A percentile compares a stretch with the other conserved stretches of the same genome.
Conservation (phyloP, 1,140 invertebrate species). For the Hypothenemus hampei region DNA sequence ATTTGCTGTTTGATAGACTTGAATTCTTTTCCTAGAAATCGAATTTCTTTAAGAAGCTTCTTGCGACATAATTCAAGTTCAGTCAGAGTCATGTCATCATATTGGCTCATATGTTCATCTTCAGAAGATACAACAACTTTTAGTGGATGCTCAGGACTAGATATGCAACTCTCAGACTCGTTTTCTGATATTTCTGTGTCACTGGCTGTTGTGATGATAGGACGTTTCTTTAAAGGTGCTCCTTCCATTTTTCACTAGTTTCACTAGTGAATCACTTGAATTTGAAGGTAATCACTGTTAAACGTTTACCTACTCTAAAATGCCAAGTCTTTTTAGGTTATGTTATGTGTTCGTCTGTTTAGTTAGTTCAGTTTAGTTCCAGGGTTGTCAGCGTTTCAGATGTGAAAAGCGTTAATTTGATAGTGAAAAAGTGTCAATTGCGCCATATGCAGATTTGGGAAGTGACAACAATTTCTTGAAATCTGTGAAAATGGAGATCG, state of each 20-base stretch:
- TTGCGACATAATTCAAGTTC: conserved; percentile 78
- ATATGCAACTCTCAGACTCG: conserved; percentile 56
- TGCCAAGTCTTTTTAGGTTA: no score
- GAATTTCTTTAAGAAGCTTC: conserved; percentile 79
- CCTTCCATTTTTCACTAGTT: not conserved
- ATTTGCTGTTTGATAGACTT: conserved; percentile 78
- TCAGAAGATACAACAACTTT: conserved; percentile 39
- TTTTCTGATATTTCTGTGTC: conserved; percentile 54
- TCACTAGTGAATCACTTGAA: conserved; percentile 8
- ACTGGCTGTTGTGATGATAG: conserved; percentile 24
- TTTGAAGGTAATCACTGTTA: no score
- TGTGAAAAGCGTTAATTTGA: no score
- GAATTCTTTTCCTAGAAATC: conserved; percentile 86
- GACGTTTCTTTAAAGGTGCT: not conserved
- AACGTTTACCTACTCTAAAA: no score
- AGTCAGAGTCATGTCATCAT: conserved; percentile 88
- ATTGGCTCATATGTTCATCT: conserved; percentile 61
- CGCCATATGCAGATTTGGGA: no score
- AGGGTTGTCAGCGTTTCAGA: no score
- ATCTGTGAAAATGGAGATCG: no score
- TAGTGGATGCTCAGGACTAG: conserved; percentile 52
- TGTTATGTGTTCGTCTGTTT: no score
- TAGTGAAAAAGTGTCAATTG: no score
- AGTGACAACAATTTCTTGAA: no score
- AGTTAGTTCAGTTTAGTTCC: no score